Base-by-base conservation (phyloP, 1,140 invertebrate genomes). In the Spodoptera frugiperda region DNA sequence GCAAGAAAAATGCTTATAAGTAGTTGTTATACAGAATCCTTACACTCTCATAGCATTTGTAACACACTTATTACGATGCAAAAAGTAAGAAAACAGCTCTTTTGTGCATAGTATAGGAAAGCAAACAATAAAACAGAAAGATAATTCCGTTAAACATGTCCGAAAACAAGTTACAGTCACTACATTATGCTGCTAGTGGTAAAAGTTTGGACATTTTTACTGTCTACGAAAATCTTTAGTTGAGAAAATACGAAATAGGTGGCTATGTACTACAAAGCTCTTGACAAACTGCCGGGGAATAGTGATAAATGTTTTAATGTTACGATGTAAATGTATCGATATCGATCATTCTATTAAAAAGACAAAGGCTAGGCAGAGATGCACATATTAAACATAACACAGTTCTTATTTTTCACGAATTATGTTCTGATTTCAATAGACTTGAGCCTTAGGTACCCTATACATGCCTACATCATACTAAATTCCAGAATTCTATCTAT, bases 191-290 rank as follows among this genome's bases (percentile, higher is more conserved):
- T 55, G 54, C 33, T 73, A 71, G 78, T 71, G 54, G 75, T 74
- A 78, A 81, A 82, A 86, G 76, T 86, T 89, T 82, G 65, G 80
- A 89, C 83, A 83, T 84, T 89, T 85, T 89, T 86, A 86, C 75
- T 84, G 81, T 83, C 79, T 79, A 78, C 79, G 78, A 75, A 83
- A 82, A 84, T 83, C 71, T 76, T 79, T 79, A 78, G 67, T 74
- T 72, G 70, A 78, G 65, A 77, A 75, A 77, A 80, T 59, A 77
- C 67, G 63, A 44, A 76, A 77, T 78, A 74, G 63, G 75, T 71
- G 17, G 77, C 59, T 39, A 59, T 55, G 65, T 70, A 84, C 81
- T 80, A 75, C 76, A 54, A 25, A 77, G 72, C 82, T 82, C 82
- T 81, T 82, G 79, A 84, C 77, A 80, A 83, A 84, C 67, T 78